A percentile compares a stretch with the other conserved stretches of the same genome.
Evolutionary conservation across 2,797 vertebrate genomes (phyloP).

Genomic region (Rhynchotus rufescens): DNA sequence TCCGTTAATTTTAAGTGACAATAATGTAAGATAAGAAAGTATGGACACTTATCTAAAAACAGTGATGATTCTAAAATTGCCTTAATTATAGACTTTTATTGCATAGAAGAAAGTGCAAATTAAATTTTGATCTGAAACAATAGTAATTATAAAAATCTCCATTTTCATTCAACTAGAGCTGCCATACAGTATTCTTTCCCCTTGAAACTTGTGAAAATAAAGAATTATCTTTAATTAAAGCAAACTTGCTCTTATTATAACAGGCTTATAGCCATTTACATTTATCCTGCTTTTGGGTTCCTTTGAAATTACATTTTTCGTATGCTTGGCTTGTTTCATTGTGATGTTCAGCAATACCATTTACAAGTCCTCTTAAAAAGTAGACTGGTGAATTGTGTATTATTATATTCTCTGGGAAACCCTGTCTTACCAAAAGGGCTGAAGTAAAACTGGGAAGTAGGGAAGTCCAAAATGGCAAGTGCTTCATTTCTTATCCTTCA

Average conservation of each 20-base stretch:
- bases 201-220: neutral
- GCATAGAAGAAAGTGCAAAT: neutral
- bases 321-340: neutral
- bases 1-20: constrained; percentile 27
- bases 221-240: neutral
- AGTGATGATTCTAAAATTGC: neutral
- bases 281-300: neutral
- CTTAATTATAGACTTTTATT: neutral
- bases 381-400: neutral
- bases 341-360: neutral
- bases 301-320: neutral
- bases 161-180: neutral
- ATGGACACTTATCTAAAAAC: neutral
- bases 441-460: neutral
- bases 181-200: neutral
- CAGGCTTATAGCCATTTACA: neutral
- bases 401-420: neutral
- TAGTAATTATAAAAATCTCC: neutral
- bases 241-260: neutral
- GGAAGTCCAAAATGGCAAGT: neutral
- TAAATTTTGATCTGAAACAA: constrained; percentile 36
- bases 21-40: neutral
- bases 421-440: neutral
- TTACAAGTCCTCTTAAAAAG: neutral
- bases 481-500: neutral